These are phyloP conservation scores for Willowsia nigromaculata DNA, from an alignment of 2,888 invertebrate species.

Conservation along the genomic window DNA sequence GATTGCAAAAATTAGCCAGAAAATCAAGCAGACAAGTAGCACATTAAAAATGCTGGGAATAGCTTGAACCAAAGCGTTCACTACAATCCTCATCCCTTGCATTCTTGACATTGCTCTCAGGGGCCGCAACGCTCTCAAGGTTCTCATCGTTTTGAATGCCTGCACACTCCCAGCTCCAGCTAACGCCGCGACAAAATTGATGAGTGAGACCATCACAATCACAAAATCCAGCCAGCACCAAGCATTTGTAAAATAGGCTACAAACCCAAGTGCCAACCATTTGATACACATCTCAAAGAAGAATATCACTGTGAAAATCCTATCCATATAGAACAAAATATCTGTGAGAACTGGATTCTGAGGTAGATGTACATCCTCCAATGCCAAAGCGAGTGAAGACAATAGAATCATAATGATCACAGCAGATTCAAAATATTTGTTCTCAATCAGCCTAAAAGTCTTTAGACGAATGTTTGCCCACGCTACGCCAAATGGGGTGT, in stretches of 20 bases:
- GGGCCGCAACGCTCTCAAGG: slow-evolving; percentile 97
- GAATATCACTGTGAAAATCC: slow-evolving; percentile 98
- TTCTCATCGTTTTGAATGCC: slow-evolving; percentile 99
- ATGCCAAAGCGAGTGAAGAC: slow-evolving; percentile 94
- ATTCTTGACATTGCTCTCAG: slow-evolving; percentile 98
- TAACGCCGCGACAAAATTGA: slow-evolving; percentile 88
- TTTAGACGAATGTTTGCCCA: slow-evolving; percentile 96
- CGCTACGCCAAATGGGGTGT: slow-evolving; percentile 95
- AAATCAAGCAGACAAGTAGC: slow-evolving; percentile 97
- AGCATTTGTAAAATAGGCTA: too few species aligned
- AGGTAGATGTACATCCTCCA: slow-evolving; percentile 83
- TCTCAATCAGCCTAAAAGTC: slow-evolving; percentile 92
- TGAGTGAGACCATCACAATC: slow-evolving; percentile 91
- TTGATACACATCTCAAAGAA: slow-evolving; percentile 99
- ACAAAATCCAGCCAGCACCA: slow-evolving; percentile 99
- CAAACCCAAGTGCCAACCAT: slow-evolving; percentile 94
- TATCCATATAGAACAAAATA: slow-evolving; percentile 97
- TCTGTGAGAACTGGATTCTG: slow-evolving; percentile 94
- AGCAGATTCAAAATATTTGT: slow-evolving; percentile 99
- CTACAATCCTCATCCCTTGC: too few species aligned
- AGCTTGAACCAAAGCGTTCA: slow-evolving; percentile 98
- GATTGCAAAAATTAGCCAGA: too few species aligned
- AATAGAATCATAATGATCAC: slow-evolving; percentile 99
- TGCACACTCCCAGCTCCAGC: slow-evolving; percentile 98
- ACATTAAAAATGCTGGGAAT: slow-evolving; percentile 99